Evolutionary conservation across 2,797 vertebrate species (phyloP), one percentile per base, ranked within the genome.

Genomic region (Carcharodon carcharias): DNA sequence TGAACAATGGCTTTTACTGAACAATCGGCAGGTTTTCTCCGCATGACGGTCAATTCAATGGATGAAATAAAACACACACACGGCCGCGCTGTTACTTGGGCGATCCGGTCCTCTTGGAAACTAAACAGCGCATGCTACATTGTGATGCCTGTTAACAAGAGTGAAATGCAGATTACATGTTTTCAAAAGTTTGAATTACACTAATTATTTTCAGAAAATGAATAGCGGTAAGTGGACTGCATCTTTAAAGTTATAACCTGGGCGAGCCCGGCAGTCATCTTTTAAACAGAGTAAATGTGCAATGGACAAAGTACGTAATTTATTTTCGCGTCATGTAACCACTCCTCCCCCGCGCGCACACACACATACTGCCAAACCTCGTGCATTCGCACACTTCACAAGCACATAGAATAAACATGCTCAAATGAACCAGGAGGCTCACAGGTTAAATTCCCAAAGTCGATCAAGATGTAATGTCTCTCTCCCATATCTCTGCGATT

Each of bases 11-110:
- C 67, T n/a, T 77, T 56, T 35, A n/a, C 69, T 58, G 94, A 95
- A 95, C 94, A n/a, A 77, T 54, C 69, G 12, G 54, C 50, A 95
- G 67, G 69, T 73, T 95, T 45, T 54, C 93, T 77, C 69, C 28
- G 94, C 31, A 56, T 50, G 92, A 23, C 4, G 40, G 35, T 69
- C 61, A 45, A 35, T 45, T 67, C 92, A 67, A 56, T 71, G 28
- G 50, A 58, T 31, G 94, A 95, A 95, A 95, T 95, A 56, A 93
- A 93, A 93, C 91, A 67, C n/a, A 67, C n/a, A 91, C 88, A 61
- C 56, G 89, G 91, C 61, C 63, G n/a, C 18, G 91, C 63, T 4
- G 63, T 93, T 45, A 67, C 67, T 93, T 67, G 63, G 63, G 21
- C 9, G 91, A 93, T 45, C 91, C 21, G 1, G 58, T 21, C 89